Conservation (phyloP, 2,888 invertebrate genomes). For the Tiphia femorata region DNA sequence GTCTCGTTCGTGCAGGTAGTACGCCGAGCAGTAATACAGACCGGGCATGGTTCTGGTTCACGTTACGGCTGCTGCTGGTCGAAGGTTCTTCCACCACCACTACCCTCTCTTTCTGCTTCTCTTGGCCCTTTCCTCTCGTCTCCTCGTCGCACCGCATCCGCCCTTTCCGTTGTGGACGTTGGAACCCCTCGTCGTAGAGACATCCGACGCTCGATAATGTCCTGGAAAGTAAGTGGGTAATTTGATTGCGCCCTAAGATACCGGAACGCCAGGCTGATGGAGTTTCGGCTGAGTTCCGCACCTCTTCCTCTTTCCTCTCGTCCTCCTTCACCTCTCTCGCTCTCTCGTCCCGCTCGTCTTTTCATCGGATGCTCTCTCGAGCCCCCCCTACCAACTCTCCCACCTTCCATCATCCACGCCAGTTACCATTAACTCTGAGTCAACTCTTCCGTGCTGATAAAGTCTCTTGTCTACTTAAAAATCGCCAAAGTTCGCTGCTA, state of each 20-base stretch:
- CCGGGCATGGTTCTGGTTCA: too few relatives aligned
- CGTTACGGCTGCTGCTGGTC: too few relatives aligned
- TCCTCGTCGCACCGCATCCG: too few relatives aligned
- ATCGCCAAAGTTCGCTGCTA: slow-evolving; percentile 2
- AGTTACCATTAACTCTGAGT: slow-evolving; percentile 42
- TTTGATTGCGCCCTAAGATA: slow-evolving; percentile 64
- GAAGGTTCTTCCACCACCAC: too few relatives aligned
- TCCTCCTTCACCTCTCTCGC: slow-evolving; percentile 11
- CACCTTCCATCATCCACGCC: slow-evolving; percentile 12
- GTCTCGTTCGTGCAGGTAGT: too few relatives aligned
- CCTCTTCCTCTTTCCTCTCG: slow-evolving; percentile 10
- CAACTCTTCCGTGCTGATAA: slow-evolving; percentile 35
- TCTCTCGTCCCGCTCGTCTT: slow-evolving; percentile 1
- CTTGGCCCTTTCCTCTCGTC: too few relatives aligned
- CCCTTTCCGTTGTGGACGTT: too few relatives aligned
- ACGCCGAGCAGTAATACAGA: too few relatives aligned
- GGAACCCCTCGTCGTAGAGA: slow-evolving; percentile 13
- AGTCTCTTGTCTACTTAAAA: slow-evolving; percentile 22
- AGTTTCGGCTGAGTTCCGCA: slow-evolving; percentile 54
- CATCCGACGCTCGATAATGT: slow-evolving; percentile 58
- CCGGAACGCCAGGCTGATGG: slow-evolving; percentile 58
- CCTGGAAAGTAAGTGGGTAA: slow-evolving; percentile 63
- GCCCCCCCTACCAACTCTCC: not conserved
- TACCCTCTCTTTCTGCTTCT: too few relatives aligned
- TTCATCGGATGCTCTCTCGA: too few relatives aligned